Base-by-base conservation (phyloP, 92 coral and sea anemone species). In the Ricordea florida region DNA sequence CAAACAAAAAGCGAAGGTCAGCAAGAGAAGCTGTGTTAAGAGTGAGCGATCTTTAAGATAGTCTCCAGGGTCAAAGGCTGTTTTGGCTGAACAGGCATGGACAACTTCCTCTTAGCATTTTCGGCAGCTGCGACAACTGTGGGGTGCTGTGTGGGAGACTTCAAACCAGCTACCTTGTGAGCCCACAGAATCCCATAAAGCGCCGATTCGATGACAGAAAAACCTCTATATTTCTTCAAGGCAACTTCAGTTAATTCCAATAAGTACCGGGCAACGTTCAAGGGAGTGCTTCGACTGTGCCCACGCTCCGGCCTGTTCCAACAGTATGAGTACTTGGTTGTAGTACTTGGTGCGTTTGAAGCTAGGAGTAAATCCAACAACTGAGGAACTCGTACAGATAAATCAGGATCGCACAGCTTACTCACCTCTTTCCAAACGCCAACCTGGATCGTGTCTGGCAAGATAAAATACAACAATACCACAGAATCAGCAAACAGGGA, bases 151-250 rank as follows among this genome's bases (percentile, higher is more conserved):
- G 83, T 64, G 10, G 90, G 90, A 34, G 71, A 18, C 21, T 76
- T 57, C 15, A 79, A 33, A 56, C 87, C 87, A 5, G 81, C 75
- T 35, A 79, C 3, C 49, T 49, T 59, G 67, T 85, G 87, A 9
- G 69, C 89, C 90, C 90, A 89, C 18, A 64, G 38, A 31, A 85
- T 89, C 11, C 84, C 74, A 60, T 78, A 78, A 23, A 66, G 18
- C 8, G 58, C 73, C 6, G 58, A 27, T 20, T 44, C 44, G 16
- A 66, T 31, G 37, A 28, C 49, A 15, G 25, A 28, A 16, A 38
- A 28, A 57, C 42, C 63, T 2, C 0, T 0, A 20, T 42, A 5
- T 24, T 40, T 62, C 37, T 42, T 47, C 25, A 49, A 65, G 24
- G 73, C 21, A 38, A 0, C 30, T 37, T 33, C 42, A 30, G 45